Evolutionary conservation across 2,797 vertebrate genomes (phyloP), one percentile per base, ranked within the genome.

Genomic region (Cirrhinus molitorella): DNA sequence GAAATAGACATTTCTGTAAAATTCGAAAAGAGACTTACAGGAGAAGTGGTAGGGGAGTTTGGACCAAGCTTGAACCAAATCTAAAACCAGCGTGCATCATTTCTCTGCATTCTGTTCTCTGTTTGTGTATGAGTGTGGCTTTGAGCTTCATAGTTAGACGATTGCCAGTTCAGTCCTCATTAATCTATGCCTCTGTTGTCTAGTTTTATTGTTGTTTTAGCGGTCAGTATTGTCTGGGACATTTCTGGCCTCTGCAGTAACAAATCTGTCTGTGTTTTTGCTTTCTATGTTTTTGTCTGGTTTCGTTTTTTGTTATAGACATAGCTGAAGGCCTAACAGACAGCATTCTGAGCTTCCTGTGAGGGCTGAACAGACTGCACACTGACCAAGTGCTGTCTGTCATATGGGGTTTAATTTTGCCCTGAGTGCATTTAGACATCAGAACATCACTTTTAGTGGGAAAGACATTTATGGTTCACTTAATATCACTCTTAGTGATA

Each of bases 131-230:
- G 53, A 21, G 14, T 67, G 11, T 75, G 34, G 23, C 17, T 80
- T 57, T 80, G 45, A 74, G 37, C 17, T 65, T 71, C 57, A 65
- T 81, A 72, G 23, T n/a, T 81, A 67, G 84, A 82, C 65, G 25
- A 25, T 61, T 79, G 49, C 37, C 66, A 43, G 49, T 40, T 7
- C 16, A 4, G 17, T 65, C 23, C 31, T 67, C n/a, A 40, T 47
- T 70, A 37, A 43, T 76, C 45, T 81, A 61, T 47, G 11, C 12
- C 16, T 85, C 31, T 53, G 84, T 85, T 53, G 3, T 68, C 11
- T 63, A 51, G 12, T 66, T 65, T 43, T 2, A 74, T 82, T 75
- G 13, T 10, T n/a, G 47, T 25, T 75, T 65, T 75, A 65, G 57
- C 45, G 72, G 37, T 67, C 11, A 76, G 23, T 63, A 40, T 61